Conservation (phyloP, 2,888 invertebrate species). For the Eupithecia exiguata region DNA sequence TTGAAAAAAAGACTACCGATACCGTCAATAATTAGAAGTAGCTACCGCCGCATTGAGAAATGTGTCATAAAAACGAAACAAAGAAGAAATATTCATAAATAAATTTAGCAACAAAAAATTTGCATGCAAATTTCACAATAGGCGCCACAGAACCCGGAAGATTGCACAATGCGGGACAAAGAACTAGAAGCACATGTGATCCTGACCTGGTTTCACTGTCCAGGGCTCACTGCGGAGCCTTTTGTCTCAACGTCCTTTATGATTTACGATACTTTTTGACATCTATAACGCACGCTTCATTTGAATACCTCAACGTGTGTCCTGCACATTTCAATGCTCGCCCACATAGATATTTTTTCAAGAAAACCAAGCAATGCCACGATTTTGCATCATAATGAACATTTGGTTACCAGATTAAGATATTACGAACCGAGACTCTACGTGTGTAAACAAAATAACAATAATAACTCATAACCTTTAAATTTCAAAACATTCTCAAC, state of each 20-base stretch:
- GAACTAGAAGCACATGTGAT: conserved; percentile 78
- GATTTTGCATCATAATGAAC: conserved; percentile 78
- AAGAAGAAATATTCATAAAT: conserved; percentile 46
- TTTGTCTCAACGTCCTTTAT: conserved; percentile 75
- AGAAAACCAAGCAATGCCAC: conserved; percentile 59
- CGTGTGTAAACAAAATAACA: conserved; percentile 70
- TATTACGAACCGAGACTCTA: conserved; percentile 68
- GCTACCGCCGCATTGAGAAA: conserved; percentile 28
- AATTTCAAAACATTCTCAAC: conserved; percentile 50
- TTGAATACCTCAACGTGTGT: conserved; percentile 79
- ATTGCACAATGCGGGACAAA: conserved; percentile 75
- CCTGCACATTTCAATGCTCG: conserved; percentile 77
- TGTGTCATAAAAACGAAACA: conserved; percentile 53
- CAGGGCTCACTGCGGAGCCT: conserved; percentile 68
- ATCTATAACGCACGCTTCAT: conserved; percentile 80
- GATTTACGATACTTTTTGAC: conserved; percentile 82
- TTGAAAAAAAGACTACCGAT: neutral
- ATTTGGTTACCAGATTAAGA: conserved; percentile 83
- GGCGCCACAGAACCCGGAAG: conserved; percentile 73
- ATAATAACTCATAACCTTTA: conserved; percentile 62
- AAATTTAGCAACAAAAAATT: conserved; percentile 68
- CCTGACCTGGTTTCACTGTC: conserved; percentile 78
- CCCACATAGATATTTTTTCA: conserved; percentile 71
- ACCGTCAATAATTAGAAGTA: conserved; percentile 18
- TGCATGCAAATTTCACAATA: conserved; percentile 71